Percentiles rank a stretch among this genome's conserved stretches.
Conservation (phyloP, 92 coral and sea anemone genomes). For the Scolanthus callimorphus region DNA sequence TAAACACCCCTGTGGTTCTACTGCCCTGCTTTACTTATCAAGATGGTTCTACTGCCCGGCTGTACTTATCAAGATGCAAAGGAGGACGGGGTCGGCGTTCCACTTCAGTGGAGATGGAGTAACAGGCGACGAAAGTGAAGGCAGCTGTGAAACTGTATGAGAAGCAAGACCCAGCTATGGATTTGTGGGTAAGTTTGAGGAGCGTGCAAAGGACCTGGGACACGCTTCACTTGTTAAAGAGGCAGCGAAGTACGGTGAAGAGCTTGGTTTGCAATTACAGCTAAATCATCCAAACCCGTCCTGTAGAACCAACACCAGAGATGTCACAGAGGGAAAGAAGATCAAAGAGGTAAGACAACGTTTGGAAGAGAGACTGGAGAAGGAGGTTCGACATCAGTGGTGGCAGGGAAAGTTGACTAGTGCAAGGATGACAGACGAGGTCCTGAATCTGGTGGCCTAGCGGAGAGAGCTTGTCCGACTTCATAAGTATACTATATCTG, state of each 20-base stretch:
- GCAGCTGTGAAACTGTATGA: background rate
- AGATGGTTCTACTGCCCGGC: no score
- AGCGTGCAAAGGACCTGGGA: constrained; percentile 1
- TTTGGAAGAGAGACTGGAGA: background rate
- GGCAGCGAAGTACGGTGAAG: background rate
- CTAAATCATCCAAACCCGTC: background rate
- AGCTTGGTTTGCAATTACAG: background rate
- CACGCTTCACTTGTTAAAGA: constrained; percentile 3
- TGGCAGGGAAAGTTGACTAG: constrained; percentile 12
- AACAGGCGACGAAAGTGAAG: background rate
- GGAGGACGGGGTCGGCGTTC: constrained; percentile 25
- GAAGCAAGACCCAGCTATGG: background rate
- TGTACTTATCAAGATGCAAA: constrained; percentile 19
- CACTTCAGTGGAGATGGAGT: background rate
- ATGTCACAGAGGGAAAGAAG: constrained; percentile 7
- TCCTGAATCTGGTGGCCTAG: no score
- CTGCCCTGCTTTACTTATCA: constrained; percentile 11
- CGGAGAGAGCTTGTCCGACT: no score
- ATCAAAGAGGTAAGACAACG: constrained; percentile 1
- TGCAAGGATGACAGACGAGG: constrained; percentile 1
- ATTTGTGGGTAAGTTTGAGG: background rate
- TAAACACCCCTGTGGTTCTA: constrained; percentile 8
- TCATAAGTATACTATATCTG: background rate
- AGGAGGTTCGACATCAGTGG: constrained; percentile 10
- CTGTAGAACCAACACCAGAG: background rate